phyloP scores from a whole-genome alignment of 2,888 invertebrate species.

The Ceraclea dissimilis region DNA sequence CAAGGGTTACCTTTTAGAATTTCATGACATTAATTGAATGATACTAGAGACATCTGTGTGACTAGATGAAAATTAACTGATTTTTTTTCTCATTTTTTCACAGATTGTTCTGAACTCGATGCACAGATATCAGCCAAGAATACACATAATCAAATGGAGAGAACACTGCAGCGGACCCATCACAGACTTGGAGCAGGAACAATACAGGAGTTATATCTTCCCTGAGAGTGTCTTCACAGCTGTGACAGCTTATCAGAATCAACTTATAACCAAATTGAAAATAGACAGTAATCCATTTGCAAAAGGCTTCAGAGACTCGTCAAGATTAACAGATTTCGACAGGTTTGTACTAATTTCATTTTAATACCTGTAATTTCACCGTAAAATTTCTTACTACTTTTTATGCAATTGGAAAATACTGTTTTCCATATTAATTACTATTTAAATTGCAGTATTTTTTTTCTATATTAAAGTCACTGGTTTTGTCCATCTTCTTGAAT shows the following conservation, averaged over 20 bases:
- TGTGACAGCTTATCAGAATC: conserved; percentile 99
- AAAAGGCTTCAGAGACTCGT: conserved; percentile 95
- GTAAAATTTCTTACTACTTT: background rate
- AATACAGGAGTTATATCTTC: conserved; percentile 92
- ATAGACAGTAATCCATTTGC: conserved; percentile 98
- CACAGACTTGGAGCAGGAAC: conserved; percentile 82
- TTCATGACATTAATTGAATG: background rate
- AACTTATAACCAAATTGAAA: conserved; percentile 95
- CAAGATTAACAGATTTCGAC: conserved; percentile 87
- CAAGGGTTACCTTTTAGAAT: too few relatives aligned
- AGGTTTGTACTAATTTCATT: conserved; percentile 52
- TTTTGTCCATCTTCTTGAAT: too few relatives aligned
- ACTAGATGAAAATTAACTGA: background rate
- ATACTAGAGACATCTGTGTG: background rate
- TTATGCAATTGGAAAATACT: too few relatives aligned
- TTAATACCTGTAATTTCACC: background rate
- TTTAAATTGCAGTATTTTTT: background rate
- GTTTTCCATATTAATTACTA: too few relatives aligned
- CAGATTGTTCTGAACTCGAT: conserved; percentile 99
- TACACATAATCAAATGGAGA: conserved; percentile 80
- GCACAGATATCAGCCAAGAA: conserved; percentile 98
- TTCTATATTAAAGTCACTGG: too few relatives aligned
- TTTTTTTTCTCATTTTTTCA: background rate
- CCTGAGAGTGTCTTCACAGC: conserved; percentile 98
- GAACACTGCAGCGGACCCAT: conserved; percentile 60